Percentiles rank a stretch among this genome's conserved stretches.
Evolutionary conservation across 2,888 invertebrate genomes (phyloP).

Genomic region (Kuschelorhynchus macadamiae): DNA sequence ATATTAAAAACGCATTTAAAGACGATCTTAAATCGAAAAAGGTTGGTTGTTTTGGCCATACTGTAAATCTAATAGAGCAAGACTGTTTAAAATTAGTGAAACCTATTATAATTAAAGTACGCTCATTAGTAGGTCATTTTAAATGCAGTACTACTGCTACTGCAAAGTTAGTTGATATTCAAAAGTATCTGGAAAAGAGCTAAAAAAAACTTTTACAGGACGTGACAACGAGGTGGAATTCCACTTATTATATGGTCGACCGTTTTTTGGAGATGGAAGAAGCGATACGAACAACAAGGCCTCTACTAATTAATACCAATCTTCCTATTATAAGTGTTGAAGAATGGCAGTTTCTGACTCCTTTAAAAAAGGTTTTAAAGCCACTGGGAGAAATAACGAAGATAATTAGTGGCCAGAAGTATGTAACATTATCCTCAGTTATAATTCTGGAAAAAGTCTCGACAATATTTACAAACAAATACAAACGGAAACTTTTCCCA

Average conservation of each 20-base stretch:
- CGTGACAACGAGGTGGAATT: slow-evolving; percentile 45
- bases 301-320: slow-evolving; percentile 15
- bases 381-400: slow-evolving; percentile 53
- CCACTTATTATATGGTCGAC: slow-evolving; percentile 45
- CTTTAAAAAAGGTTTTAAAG: slow-evolving; percentile 49
- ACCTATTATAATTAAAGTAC: neutral
- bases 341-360: slow-evolving; percentile 50
- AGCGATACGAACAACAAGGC: slow-evolving; percentile 36
- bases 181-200: slow-evolving; percentile 14
- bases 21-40: slow-evolving; percentile 1
- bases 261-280: slow-evolving; percentile 39
- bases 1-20: slow-evolving; percentile 16
- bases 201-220: slow-evolving; percentile 43
- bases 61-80: slow-evolving; percentile 10
- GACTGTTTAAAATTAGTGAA: neutral
- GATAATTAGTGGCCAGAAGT: slow-evolving; percentile 49
- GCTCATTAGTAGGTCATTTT: slow-evolving; percentile 16
- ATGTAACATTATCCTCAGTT: slow-evolving; percentile 50
- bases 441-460: slow-evolving; percentile 52
- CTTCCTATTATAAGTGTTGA: slow-evolving; percentile 42
- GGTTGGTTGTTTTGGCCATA: slow-evolving; percentile 24
- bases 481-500: neutral
- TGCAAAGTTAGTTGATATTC: slow-evolving; percentile 58
- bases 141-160: slow-evolving; percentile 40
- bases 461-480: slow-evolving; percentile 14